Evolutionary conservation across 1,140 invertebrate species (phyloP).

Genomic region (Rhyzopertha dominica): DNA sequence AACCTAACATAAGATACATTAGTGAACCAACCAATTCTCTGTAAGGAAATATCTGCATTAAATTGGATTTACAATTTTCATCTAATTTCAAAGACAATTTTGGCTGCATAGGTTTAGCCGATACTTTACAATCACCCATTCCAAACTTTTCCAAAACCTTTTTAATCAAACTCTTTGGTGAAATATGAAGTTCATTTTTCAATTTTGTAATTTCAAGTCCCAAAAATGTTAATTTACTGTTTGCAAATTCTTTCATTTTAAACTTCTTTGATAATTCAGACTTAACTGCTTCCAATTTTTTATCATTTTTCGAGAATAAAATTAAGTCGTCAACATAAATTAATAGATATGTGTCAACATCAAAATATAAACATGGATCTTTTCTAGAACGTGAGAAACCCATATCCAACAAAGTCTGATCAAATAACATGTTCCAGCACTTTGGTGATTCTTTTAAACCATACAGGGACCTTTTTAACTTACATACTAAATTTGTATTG

Average conservation of each 20-base stretch:
- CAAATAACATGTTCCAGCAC: slow-evolving; percentile 33
- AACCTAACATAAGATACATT: slow-evolving; percentile 12
- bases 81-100: slow-evolving; percentile 10
- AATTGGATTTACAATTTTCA: slow-evolving; percentile 1
- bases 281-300: slow-evolving; percentile 11
- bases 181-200: slow-evolving; percentile 2
- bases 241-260: slow-evolving; percentile 14
- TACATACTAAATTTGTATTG: slow-evolving; percentile 3
- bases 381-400: slow-evolving; percentile 17
- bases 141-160: too few relatives aligned
- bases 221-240: slow-evolving; percentile 7
- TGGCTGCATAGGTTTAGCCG: slow-evolving; percentile 11
- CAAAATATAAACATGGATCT: slow-evolving; percentile 37
- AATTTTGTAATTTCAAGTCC: slow-evolving; percentile 16
- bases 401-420: slow-evolving; percentile 24
- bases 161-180: slow-evolving; percentile 9
- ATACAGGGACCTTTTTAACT: slow-evolving; percentile 34
- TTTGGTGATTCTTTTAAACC: slow-evolving; percentile 38
- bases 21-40: slow-evolving; percentile 11
- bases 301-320: slow-evolving; percentile 19
- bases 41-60: slow-evolving; percentile 10
- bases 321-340: slow-evolving; percentile 37
- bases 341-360: slow-evolving; percentile 22
- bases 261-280: slow-evolving; percentile 4
- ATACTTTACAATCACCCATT: slow-evolving; percentile 14